phyloP scores from a whole-genome alignment of 2,888 invertebrate genomes.

The Sarcophaga caerulescens region DNA sequence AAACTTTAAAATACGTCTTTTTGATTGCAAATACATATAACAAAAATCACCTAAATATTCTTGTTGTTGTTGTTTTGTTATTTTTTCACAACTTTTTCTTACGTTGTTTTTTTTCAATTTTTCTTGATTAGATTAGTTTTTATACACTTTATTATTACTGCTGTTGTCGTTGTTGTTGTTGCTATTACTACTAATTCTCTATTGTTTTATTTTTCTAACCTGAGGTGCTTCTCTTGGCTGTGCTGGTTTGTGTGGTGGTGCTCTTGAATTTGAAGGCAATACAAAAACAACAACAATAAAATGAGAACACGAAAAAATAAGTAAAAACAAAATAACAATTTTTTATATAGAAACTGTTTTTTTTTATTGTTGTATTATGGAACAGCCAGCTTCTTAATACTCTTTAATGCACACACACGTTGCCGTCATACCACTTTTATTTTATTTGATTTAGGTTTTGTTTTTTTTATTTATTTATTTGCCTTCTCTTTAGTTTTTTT shows the following conservation, averaged over 20 bases:
- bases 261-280: conserved; percentile 33
- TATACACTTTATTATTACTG: conserved; percentile 3
- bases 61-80: too few species aligned
- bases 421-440: conserved; percentile 36
- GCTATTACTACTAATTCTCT: neutral
- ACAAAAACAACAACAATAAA: conserved; percentile 22
- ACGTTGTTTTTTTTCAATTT: conserved; percentile 1
- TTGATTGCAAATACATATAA: conserved; percentile 34
- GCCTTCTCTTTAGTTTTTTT: conserved; percentile 1
- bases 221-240: neutral
- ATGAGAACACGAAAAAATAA: neutral
- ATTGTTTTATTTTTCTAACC: neutral
- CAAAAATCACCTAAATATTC: neutral
- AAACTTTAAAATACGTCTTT: conserved; percentile 25
- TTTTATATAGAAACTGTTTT: neutral
- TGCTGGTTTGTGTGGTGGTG: conserved; percentile 9
- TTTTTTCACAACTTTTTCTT: neutral
- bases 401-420: conserved; percentile 14
- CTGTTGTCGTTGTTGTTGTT: neutral
- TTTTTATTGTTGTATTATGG: conserved; percentile 36
- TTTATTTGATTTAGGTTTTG: neutral
- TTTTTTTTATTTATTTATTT: neutral
- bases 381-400: neutral
- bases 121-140: conserved; percentile 57
- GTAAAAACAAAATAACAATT: neutral